phyloP scores from a whole-genome alignment of 1,140 invertebrate species.

The Macrocentrus cingulum region DNA sequence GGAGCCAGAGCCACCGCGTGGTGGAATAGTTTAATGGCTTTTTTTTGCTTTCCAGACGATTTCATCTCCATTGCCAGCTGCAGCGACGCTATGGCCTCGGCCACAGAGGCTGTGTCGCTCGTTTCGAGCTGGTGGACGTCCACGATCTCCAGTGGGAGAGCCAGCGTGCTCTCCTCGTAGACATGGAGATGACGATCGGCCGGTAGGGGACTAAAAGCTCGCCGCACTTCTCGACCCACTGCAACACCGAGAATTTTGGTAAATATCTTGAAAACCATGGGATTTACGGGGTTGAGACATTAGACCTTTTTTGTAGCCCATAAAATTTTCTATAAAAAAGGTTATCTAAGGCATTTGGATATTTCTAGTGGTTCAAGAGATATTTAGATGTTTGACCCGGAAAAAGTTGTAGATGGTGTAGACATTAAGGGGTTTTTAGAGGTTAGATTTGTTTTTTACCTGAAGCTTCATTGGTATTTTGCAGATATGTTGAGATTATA shows the following conservation, averaged over 20 bases:
- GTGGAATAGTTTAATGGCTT: conserved; percentile 85
- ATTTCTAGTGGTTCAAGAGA: too few species aligned
- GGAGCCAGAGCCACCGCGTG: conserved; percentile 90
- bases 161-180: conserved; percentile 44
- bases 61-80: conserved; percentile 84
- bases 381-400: too few species aligned
- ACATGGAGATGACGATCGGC: conserved; percentile 41
- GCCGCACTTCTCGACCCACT: conserved; percentile 29
- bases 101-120: conserved; percentile 46
- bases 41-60: conserved; percentile 76
- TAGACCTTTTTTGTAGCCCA: too few species aligned
- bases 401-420: too few species aligned
- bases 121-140: conserved; percentile 29
- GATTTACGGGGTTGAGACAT: not conserved
- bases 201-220: conserved; percentile 43
- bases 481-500: conserved; percentile 40
- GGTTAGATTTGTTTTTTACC: conserved; percentile 26
- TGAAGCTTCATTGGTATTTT: conserved; percentile 23
- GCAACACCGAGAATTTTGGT: conserved; percentile 11
- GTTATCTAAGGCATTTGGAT: too few species aligned
- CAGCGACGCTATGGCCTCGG: conserved; percentile 81
- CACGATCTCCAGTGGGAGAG: conserved; percentile 29
- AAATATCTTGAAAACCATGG: conserved; percentile 13
- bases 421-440: too few species aligned
- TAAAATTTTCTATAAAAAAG: too few species aligned